Evolutionary conservation across 2,113 vertebrate species (phyloP).

Genomic region (Lichenostomus cassidix): DNA sequence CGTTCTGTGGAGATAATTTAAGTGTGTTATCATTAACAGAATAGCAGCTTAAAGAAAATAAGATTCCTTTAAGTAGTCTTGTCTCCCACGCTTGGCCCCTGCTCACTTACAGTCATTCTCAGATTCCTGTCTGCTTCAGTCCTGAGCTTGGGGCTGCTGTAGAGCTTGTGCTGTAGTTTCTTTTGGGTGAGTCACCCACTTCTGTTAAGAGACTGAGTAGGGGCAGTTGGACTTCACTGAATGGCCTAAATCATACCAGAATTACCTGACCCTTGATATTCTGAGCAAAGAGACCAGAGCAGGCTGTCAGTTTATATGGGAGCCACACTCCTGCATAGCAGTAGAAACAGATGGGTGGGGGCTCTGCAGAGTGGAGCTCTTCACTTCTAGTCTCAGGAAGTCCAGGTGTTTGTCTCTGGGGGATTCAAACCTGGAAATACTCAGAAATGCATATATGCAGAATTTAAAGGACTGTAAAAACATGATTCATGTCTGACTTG

Average conservation of each 20-base stretch:
- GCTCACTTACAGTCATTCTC: background rate
- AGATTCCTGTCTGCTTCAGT: background rate
- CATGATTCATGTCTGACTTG: background rate
- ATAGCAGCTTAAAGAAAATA: background rate
- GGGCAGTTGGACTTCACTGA: background rate
- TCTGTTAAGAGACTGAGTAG: background rate
- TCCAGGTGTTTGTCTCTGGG: background rate
- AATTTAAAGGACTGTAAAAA: background rate
- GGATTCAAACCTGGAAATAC: background rate
- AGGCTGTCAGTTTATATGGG: background rate
- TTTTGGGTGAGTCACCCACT: background rate
- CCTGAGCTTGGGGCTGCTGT: background rate
- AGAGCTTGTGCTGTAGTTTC: background rate
- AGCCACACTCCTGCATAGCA: background rate
- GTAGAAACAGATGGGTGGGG: background rate
- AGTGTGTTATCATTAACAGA: background rate
- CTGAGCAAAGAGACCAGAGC: background rate
- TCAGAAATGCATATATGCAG: background rate
- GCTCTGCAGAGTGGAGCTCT: background rate
- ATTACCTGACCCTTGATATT: background rate
- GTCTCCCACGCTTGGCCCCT: background rate
- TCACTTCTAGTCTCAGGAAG: background rate
- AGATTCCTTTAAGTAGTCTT: background rate
- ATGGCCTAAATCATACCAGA: background rate
- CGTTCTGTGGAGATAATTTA: background rate